A percentile compares a stretch with the other conserved stretches of the same genome.
phyloP scores from a whole-genome alignment of 2,797 vertebrate genomes.

The Graptemys geographica region DNA sequence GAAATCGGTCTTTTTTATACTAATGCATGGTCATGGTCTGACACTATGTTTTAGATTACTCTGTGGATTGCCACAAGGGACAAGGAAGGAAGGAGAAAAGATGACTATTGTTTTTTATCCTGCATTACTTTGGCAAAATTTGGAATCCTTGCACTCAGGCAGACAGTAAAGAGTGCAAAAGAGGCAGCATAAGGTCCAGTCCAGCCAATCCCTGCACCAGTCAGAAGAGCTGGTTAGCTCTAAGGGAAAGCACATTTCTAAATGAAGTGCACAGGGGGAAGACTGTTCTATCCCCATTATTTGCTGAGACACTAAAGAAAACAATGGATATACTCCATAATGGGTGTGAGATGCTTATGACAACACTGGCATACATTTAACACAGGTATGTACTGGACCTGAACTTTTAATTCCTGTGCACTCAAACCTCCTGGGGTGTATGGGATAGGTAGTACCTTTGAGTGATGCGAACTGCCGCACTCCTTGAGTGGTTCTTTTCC shows the following conservation, averaged over 20 bases:
- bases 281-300: not conserved
- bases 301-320: not conserved
- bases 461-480: too few species aligned
- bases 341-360: not conserved
- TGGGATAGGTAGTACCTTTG: too few species aligned
- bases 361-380: rapidly evolving
- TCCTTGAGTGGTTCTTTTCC: too few species aligned
- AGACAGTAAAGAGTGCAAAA: not conserved
- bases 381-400: not conserved
- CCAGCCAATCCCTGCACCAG: not conserved
- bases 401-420: not conserved
- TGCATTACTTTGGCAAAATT: not conserved
- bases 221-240: not conserved
- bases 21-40: not conserved
- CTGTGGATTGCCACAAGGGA: not conserved
- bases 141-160: not conserved
- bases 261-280: not conserved
- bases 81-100: not conserved
- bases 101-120: not conserved
- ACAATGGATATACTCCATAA: not conserved
- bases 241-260: not conserved
- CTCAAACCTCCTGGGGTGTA: not conserved
- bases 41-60: not conserved
- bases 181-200: not conserved
- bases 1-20: not conserved